phyloP scores from a whole-genome alignment of 2,888 invertebrate species.

The Spicauda simplicius region DNA sequence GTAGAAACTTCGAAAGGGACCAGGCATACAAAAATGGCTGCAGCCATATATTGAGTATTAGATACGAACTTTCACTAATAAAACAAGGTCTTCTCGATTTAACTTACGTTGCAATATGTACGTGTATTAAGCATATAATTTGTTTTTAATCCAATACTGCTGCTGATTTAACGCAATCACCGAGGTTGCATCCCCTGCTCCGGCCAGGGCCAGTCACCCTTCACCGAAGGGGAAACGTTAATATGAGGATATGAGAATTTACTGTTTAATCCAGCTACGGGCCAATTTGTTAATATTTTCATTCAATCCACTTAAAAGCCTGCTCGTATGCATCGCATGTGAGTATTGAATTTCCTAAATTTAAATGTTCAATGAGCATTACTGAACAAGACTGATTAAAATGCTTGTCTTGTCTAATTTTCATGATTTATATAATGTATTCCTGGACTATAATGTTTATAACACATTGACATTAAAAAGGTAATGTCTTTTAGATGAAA shows the following conservation, averaged over 20 bases:
- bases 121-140: constrained; percentile 53
- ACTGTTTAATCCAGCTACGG: constrained; percentile 82
- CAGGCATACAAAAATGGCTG: too few relatives aligned
- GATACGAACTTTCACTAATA: too few relatives aligned
- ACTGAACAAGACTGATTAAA: neutral
- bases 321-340: constrained; percentile 54
- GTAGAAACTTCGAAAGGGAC: too few relatives aligned
- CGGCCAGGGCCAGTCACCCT: constrained; percentile 69
- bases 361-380: constrained; percentile 6
- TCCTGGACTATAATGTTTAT: neutral
- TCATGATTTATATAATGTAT: too few relatives aligned
- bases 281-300: constrained; percentile 84
- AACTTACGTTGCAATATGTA: constrained; percentile 39
- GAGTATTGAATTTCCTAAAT: constrained; percentile 37
- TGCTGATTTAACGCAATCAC: constrained; percentile 82
- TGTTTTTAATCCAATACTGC: constrained; percentile 76
- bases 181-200: constrained; percentile 77
- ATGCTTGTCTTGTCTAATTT: neutral
- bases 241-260: constrained; percentile 84
- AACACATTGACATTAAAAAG: too few relatives aligned
- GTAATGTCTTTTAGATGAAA: too few relatives aligned
- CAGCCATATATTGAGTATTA: neutral
- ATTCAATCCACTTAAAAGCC: constrained; percentile 82
- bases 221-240: constrained; percentile 77
- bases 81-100: constrained; percentile 18